A percentile compares a stretch with the other conserved stretches of the same genome.
Evolutionary conservation across 2,888 invertebrate species (phyloP).

Genomic region (Allophyes oxyacanthae): DNA sequence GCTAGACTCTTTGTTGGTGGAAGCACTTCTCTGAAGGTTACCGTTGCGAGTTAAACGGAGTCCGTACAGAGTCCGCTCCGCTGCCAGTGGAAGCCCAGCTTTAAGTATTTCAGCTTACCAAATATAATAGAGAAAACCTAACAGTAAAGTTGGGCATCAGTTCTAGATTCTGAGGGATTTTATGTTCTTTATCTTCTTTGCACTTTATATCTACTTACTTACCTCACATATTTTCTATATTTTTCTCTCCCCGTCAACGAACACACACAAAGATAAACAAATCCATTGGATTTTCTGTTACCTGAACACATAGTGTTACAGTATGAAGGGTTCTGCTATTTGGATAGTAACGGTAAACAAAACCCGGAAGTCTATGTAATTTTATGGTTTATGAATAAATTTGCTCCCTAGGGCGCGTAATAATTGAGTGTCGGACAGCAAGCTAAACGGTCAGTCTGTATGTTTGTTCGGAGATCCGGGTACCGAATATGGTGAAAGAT

Average conservation of each 20-base stretch:
- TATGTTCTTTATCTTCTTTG: too few relatives aligned
- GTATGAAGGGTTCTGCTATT: slow-evolving; percentile 32
- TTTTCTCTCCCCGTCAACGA: background rate
- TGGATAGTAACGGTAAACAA: slow-evolving; percentile 47
- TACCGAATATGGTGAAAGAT: slow-evolving; percentile 24
- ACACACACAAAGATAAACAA: slow-evolving; percentile 13
- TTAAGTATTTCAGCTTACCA: too few relatives aligned
- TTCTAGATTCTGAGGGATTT: too few relatives aligned
- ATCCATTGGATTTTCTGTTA: slow-evolving; percentile 18
- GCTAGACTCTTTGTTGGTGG: too few relatives aligned
- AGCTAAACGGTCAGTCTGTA: slow-evolving; percentile 44
- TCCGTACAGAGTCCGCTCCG: too few relatives aligned
- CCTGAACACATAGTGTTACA: slow-evolving; percentile 20
- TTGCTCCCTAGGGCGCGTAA: slow-evolving; percentile 49
- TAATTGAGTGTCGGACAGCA: slow-evolving; percentile 55
- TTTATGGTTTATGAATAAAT: slow-evolving; percentile 61
- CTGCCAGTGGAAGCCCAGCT: too few relatives aligned
- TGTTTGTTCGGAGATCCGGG: slow-evolving; percentile 33
- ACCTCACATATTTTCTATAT: too few relatives aligned
- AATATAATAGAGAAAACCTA: too few relatives aligned
- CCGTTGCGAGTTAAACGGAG: too few relatives aligned
- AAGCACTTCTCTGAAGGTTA: too few relatives aligned
- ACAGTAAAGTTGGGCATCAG: too few relatives aligned
- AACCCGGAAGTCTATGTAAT: slow-evolving; percentile 50
- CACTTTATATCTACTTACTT: too few relatives aligned